Evolutionary conservation across 2,113 vertebrate species (phyloP), one percentile per base, ranked within the genome.

Genomic region (Rutilus rutilus): DNA sequence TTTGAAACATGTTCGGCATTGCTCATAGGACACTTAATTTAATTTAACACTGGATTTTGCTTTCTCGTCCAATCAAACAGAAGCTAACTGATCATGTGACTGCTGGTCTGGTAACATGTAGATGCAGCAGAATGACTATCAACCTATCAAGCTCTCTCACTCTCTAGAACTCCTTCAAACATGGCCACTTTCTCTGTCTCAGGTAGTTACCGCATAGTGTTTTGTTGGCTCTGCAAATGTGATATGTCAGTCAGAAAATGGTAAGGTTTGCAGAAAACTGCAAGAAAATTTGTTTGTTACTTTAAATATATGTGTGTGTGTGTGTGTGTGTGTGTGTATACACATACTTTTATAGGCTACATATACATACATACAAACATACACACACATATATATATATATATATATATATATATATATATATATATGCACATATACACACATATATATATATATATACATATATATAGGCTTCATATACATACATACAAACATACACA

Each of bases 121-220:
- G 79, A 87, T 75, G 25, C 15, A 33, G 59, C 36, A 67, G 65
- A 30, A 86, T 77, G 27, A 42, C 21, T n/a, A 60, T 30, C 76
- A 88, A 80, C n/a, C 25, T 23, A 50, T 67, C 62, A 82, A 36
- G 5, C 52, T 12, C 23, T 62, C 36, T 14, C 17, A 69, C 36
- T 12, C n/a, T 88, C 78, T 82, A 39, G 25, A 45, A 15, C 47
- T 42, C 73, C 89, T 87, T 87, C 79, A 85, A 86, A 83, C 82
- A 89, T 79, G 84, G 74, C 91, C 39, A 47, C 39, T 82, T 60
- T 62, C 59, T 71, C 69, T 2, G 62, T 45, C 71, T 25, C 42
- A 86, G 84, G 80, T 75, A 42, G 42, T 8, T 9, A 90, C 86
- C 5, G 84, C 76, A 87, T 87, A 84, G 84, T 89, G 91, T 84